phyloP scores from a whole-genome alignment of 2,888 invertebrate genomes.

The Sarcophaga carnaria region DNA sequence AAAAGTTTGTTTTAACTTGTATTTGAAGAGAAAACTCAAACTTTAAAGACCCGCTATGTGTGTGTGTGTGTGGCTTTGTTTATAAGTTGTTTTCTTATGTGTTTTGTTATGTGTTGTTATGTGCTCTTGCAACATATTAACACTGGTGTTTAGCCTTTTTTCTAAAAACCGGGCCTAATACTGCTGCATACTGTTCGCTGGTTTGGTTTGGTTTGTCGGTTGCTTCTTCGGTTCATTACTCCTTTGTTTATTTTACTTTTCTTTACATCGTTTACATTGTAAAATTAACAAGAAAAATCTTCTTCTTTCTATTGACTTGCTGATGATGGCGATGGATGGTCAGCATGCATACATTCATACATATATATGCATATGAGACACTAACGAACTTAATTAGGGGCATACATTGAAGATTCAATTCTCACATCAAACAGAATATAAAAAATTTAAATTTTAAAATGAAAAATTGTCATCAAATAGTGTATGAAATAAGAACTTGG shows the following conservation, averaged over 20 bases:
- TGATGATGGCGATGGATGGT: background rate
- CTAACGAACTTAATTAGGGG: background rate
- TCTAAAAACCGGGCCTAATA: constrained; percentile 27
- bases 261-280: constrained; percentile 4
- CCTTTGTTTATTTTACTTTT: background rate
- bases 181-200: background rate
- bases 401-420: background rate
- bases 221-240: background rate
- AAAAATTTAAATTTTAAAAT: no score
- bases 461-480: no score
- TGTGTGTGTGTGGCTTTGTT: background rate
- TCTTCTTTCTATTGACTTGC: background rate
- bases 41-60: no score
- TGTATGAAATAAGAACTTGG: no score
- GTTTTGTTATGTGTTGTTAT: constrained; percentile 39
- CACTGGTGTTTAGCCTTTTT: constrained; percentile 37
- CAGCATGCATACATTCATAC: no score
- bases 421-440: no score
- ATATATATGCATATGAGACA: background rate
- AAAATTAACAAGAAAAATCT: constrained; percentile 41
- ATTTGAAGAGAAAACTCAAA: no score
- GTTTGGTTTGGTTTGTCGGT: background rate
- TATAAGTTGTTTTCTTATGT: background rate
- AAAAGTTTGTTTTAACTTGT: no score
- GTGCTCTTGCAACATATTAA: constrained; percentile 19